These are phyloP conservation scores for Helostoma temminkii DNA, from an alignment of 2,797 vertebrate species.

Conservation along the genomic window DNA sequence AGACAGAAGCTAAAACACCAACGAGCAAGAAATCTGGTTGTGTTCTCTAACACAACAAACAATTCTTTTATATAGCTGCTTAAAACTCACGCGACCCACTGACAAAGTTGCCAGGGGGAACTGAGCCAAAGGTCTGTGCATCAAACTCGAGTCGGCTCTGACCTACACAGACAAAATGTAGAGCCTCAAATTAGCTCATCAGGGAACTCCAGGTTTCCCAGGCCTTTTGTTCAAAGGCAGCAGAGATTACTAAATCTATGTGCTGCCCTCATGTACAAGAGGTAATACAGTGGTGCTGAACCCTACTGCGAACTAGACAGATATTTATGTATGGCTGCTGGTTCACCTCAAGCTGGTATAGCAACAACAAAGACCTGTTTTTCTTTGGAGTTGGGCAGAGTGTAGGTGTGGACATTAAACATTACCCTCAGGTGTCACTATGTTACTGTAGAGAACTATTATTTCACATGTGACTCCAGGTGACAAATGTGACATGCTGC, in stretches of 20 bases:
- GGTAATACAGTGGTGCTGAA: slow-evolving; percentile 23
- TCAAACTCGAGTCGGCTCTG: slow-evolving; percentile 49
- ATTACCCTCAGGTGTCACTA: background rate
- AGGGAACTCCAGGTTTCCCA: slow-evolving; percentile 61
- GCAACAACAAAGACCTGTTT: slow-evolving; percentile 35
- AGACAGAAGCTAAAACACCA: slow-evolving; percentile 36
- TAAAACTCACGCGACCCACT: slow-evolving; percentile 33
- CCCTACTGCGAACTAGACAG: slow-evolving; percentile 22
- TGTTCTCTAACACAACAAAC: too few species aligned
- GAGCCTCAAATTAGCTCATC: slow-evolving; percentile 65
- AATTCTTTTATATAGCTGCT: slow-evolving; percentile 37
- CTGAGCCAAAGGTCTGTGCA: slow-evolving; percentile 42
- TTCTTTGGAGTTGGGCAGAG: background rate
- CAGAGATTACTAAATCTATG: slow-evolving; percentile 36
- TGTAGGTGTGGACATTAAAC: slow-evolving; percentile 25
- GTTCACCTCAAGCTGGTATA: slow-evolving; percentile 39
- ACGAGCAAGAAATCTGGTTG: slow-evolving; percentile 36
- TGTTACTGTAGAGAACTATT: background rate
- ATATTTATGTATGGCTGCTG: slow-evolving; percentile 40
- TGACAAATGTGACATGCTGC: background rate
- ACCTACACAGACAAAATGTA: slow-evolving; percentile 45
- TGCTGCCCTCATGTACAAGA: slow-evolving; percentile 20
- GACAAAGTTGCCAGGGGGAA: slow-evolving; percentile 53
- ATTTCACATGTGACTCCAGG: background rate
- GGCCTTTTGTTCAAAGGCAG: slow-evolving; percentile 32